Base-by-base conservation (phyloP, 2,113 vertebrate species). In the Mormoops blainvillei region DNA sequence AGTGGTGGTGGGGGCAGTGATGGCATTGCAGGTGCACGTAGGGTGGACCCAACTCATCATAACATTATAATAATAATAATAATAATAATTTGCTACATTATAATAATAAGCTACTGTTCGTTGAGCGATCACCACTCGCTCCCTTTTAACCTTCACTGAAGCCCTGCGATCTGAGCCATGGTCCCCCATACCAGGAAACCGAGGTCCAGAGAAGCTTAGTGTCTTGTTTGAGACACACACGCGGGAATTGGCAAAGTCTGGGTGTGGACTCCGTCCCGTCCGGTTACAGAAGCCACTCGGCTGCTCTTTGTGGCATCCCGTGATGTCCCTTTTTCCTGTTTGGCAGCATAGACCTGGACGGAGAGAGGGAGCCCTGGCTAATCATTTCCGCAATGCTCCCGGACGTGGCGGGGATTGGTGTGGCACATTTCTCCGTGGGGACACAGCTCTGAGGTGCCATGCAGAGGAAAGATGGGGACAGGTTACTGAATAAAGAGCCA, bases 111-210 rank as follows among this genome's bases (percentile, higher is more conserved):
- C 41, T 73, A 7, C 38, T 41, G 10, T 61, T 50, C 52, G 16
- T 28, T 2, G 19, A 68, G 56, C 7, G 2, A 19, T 58, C 77
- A 24, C n/a, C 14, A 10, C 28, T 54, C 50, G 41, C 3, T 16
- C 15, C 19, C 19, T 50, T 76, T 65, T 50, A 90, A 28, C 54
- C 22, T 50, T 63, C 48, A 5, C 26, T 38, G 10, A 36, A 65
- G 48, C 16, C 7, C 38, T 1, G 9, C 4, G 15, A 33, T 19
- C 10, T 56, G 36, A 5, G 0, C 1, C 36, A 3, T 15, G 16
- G 31, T 52, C 22, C 16, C 89, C 31, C 6, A 15, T 61, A 14
- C 12, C 14, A 73, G 63, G 68, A 68, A 63, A 81, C 16, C 0
- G 1, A 41, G 24, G 54, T 50, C 33, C 36, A 52, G 67, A 91